Conservation (phyloP, 2,113 vertebrate genomes). For the Orthonyx spaldingii region DNA sequence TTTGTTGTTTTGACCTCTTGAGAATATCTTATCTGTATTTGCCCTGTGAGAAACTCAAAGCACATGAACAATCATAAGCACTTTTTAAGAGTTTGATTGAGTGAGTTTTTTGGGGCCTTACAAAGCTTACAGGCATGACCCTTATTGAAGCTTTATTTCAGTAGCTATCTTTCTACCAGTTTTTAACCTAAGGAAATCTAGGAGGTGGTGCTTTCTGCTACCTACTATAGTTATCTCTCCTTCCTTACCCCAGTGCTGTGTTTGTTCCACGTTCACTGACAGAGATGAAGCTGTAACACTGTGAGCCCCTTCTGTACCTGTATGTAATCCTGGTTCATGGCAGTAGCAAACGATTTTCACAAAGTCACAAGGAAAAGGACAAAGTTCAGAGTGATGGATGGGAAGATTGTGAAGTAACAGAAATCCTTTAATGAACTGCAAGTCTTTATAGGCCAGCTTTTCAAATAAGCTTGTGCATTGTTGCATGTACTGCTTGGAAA, state of each 20-base stretch:
- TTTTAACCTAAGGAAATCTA: neutral
- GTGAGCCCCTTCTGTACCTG: neutral
- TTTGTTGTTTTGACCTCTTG: neutral
- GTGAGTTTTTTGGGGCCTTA: rapidly evolving
- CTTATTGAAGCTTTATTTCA: neutral
- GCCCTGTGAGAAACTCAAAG: neutral
- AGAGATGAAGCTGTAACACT: neutral
- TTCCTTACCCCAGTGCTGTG: neutral
- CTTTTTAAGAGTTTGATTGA: too few species aligned
- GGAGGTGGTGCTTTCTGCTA: neutral
- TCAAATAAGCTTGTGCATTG: neutral
- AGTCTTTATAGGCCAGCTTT: neutral
- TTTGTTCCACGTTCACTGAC: neutral
- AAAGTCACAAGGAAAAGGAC: neutral
- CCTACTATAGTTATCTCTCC: neutral
- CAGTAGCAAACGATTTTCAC: neutral
- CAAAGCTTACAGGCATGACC: neutral
- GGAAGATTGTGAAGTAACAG: neutral
- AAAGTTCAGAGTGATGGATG: neutral
- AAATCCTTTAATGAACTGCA: neutral
- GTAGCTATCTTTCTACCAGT: neutral
- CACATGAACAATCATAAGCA: neutral
- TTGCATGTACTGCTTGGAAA: neutral
- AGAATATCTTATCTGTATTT: neutral
- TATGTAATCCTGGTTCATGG: neutral